These are phyloP conservation scores for Podarcis raffonei DNA, from an alignment of 2,113 vertebrate genomes.

Conservation along the genomic window DNA sequence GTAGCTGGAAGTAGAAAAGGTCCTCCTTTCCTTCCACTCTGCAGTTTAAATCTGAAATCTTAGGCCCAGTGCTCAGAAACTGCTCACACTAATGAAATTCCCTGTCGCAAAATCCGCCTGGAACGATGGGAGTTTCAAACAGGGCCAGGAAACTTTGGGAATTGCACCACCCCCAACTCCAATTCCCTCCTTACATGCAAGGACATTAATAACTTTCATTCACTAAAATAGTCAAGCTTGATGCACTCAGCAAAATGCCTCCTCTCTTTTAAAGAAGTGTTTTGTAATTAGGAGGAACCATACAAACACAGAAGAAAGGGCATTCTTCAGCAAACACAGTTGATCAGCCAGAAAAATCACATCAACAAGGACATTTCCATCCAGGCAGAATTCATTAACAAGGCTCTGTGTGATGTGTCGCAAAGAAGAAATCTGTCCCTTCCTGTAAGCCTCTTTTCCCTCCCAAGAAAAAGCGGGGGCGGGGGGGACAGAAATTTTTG, in stretches of 20 bases:
- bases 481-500: neutral
- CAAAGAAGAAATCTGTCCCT: neutral
- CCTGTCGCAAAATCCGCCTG: too few species aligned
- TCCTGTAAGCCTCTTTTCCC: neutral
- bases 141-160: neutral
- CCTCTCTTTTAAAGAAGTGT: neutral
- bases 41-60: too few species aligned
- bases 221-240: neutral
- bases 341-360: neutral
- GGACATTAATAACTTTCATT: neutral
- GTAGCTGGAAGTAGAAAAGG: too few species aligned
- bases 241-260: neutral
- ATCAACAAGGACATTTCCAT: neutral
- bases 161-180: too few species aligned
- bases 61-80: too few species aligned
- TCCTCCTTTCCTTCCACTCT: too few species aligned
- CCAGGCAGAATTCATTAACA: neutral
- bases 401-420: fast-evolving
- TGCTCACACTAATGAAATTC: too few species aligned
- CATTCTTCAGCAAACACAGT: neutral
- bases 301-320: neutral
- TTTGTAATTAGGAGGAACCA: neutral
- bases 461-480: fast-evolving
- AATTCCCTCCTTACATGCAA: neutral
- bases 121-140: too few species aligned